Evolutionary conservation across 2,797 vertebrate species (phyloP), one percentile per base, ranked within the genome.

Genomic region (Psittacula echo): DNA sequence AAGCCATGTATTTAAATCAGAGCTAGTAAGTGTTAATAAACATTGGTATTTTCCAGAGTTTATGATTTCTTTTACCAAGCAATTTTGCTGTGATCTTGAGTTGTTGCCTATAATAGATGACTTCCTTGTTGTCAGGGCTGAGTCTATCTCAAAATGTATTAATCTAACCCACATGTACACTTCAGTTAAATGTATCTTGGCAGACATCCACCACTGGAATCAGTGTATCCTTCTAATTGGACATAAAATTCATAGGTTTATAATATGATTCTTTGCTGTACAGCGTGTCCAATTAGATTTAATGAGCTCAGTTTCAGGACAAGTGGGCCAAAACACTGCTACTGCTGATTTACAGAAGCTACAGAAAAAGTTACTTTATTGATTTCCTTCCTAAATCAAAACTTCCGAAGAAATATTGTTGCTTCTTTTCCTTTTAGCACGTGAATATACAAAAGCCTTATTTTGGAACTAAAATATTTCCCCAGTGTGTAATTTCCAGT

Each of bases 171-270:
- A 68, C 47, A 48, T 75, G 72, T 82, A 75, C 72, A 53, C 64
- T 94, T 85, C 29, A 95, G 48, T 92, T 95, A 93, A 96, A 95
- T 80, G 77, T 61, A 30, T 96, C 87, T 96, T 96, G 93, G 93
- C 89, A 93, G 85, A 85, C 51, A 72, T 95, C 91, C 94, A 96
- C 70, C 85, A n/a, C 27, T 75, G 60, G 91, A 96, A 89, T 81
- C 64, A 81, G 75, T 75, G 88, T 74, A 77, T 96, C 95, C 89
- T 94, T 94, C 56, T 89, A 95, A 95, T 84, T 85, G 86, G 53
- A 80, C 54, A 60, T 95, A 79, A 93, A 85, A 66, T 51, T 92
- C 64, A 76, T 50, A 51, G 66, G 80, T 89, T 93, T 95, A 79
- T 78, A 42, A 18, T 78, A 84, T 21, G 65, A 92, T 92, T 95